Base-by-base conservation (phyloP, 2,888 invertebrate species). In the Drosophila prolongata region DNA sequence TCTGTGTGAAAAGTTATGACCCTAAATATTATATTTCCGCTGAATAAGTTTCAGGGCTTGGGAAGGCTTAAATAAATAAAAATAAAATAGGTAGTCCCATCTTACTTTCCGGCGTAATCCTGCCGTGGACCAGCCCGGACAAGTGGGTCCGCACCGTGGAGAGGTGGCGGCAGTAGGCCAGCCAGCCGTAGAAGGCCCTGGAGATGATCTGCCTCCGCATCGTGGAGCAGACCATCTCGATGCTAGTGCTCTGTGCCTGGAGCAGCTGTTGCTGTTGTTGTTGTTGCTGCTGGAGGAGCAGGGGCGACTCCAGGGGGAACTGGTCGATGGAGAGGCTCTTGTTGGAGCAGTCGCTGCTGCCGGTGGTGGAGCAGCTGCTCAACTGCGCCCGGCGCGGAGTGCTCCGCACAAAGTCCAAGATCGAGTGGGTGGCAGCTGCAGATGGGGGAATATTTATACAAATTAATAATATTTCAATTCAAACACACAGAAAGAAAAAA, bases 201-300 rank as follows among this genome's bases (percentile, higher is more conserved):
- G 98, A 98, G 77, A 98, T 96, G 66, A 99, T 98, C 93, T 98
- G 98, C 11, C 97, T 95, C 71, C 96, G 95, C 98, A 98, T 98
- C 1, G 97, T 98, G 90, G 97, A 96, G 93, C 98, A 99, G 10
- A 98, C 96, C 83, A 97, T 93, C 90, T 96, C 95, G 73, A 95
- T 95, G 57, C 94, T 94, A 9, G 94, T 94, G 13, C 93, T 91
- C 93, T 95, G 93, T 64, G 86, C 90, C 53, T 53, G 58, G 2
- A 59, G 49, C 42, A 64, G 47, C 59, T 62, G 62, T 6, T 58
- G 59, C 14, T 62, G 61, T 1, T 61, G 61, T 19, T 55, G 57
- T 14, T 88, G 61, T 19, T 55, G 91, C 75, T 90, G 91, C 61
- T 90, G 91, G 72, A 90, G 91, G 52, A 89, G 67, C 68, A 90